Evolutionary conservation across 2,113 vertebrate species (phyloP).

Genomic region (Muscicapa adusta): DNA sequence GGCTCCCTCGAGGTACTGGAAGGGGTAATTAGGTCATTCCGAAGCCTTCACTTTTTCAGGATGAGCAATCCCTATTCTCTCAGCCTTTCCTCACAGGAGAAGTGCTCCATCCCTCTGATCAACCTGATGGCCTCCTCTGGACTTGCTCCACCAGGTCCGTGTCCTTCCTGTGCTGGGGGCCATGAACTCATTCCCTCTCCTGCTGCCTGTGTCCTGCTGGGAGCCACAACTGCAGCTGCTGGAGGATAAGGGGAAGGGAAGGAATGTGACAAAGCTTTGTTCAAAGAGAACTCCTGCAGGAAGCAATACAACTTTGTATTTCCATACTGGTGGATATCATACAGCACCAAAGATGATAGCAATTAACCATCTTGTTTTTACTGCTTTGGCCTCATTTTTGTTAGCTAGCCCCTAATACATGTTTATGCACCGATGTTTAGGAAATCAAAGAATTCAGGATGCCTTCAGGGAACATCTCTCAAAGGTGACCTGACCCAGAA

Average conservation of each 20-base stretch:
- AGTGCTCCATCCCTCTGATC: not conserved
- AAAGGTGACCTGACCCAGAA: not conserved
- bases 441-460: not conserved
- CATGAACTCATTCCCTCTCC: not conserved
- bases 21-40: not conserved
- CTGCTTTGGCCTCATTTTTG: not conserved
- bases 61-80: not conserved
- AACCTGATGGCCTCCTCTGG: not conserved
- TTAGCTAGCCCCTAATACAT: not conserved
- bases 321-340: rapidly evolving
- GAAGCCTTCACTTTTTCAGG: not conserved
- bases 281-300: not conserved
- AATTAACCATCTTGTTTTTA: not conserved
- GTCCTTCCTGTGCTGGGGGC: not conserved
- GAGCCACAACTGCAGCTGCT: not conserved
- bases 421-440: not conserved
- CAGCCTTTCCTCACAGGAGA: not conserved
- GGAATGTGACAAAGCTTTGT: not conserved
- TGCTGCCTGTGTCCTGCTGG: not conserved
- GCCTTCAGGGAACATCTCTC: not conserved
- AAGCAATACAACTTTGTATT: not conserved
- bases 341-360: not conserved
- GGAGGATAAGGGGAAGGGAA: not conserved
- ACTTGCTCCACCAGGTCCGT: not conserved
- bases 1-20: not conserved